These are phyloP conservation scores for Pangasius macronema DNA, from an alignment of 2,797 vertebrate genomes.

Conservation along the genomic window DNA sequence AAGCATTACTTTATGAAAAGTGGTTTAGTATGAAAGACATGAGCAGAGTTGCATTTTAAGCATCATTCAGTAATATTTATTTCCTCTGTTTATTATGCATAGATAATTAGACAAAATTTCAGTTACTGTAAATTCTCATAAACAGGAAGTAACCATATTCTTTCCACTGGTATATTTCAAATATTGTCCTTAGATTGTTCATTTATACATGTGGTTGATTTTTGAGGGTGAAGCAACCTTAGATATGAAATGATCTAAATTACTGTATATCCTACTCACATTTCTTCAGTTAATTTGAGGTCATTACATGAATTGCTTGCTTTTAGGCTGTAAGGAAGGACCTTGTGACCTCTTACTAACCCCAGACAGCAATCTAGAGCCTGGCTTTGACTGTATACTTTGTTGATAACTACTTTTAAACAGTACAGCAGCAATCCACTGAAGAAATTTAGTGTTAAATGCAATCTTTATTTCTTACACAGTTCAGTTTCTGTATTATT, in stretches of 20 bases:
- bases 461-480: neutral
- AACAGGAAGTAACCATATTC: neutral
- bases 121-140: neutral
- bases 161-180: neutral
- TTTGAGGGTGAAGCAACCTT: neutral
- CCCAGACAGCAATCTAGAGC: slow-evolving; percentile 22
- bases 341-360: slow-evolving; percentile 46
- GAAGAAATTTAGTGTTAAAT: neutral
- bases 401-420: neutral
- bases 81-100: slow-evolving; percentile 4
- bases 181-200: neutral
- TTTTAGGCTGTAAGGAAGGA: slow-evolving; percentile 45
- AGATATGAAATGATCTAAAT: slow-evolving; percentile 5
- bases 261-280: slow-evolving; percentile 27
- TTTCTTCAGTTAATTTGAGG: slow-evolving; percentile 23
- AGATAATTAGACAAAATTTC: neutral
- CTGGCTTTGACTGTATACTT: slow-evolving; percentile 13
- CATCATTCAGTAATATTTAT: neutral
- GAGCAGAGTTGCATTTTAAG: neutral
- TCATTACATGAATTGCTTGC: slow-evolving; percentile 44
- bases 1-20: neutral
- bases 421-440: neutral
- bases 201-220: slow-evolving; percentile 17
- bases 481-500: slow-evolving; percentile 17
- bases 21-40: slow-evolving; percentile 2